Evolutionary conservation across 1,140 invertebrate species (phyloP).

Genomic region (Drosophila pruinosa): DNA sequence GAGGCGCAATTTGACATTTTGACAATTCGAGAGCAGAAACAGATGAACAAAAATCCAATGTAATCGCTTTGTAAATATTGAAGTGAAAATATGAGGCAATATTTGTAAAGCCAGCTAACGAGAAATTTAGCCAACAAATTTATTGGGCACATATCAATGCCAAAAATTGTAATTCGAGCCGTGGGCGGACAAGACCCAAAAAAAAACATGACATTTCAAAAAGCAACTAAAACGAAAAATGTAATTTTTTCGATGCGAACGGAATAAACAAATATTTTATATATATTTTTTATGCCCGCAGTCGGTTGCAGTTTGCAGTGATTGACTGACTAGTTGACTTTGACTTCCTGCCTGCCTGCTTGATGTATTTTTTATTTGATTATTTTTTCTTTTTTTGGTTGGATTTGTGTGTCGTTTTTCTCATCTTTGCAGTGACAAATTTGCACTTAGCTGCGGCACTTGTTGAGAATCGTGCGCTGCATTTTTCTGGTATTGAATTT

Average conservation of each 20-base stretch:
- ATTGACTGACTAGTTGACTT: conserved; percentile 42
- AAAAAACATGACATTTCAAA: conserved; percentile 15
- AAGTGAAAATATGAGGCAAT: conserved; percentile 14
- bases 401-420: no score
- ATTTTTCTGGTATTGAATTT: conserved; percentile 72
- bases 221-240: neutral
- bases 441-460: conserved; percentile 66
- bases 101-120: conserved; percentile 7
- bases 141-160: conserved; percentile 23
- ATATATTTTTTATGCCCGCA: neutral
- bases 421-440: conserved; percentile 55
- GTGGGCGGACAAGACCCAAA: neutral
- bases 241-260: conserved; percentile 13
- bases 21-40: conserved; percentile 15
- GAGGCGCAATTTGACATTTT: conserved; percentile 39
- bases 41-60: conserved; percentile 2
- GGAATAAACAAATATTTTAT: conserved; percentile 10
- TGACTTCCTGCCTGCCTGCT: conserved; percentile 49
- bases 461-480: conserved; percentile 72
- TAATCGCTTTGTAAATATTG: conserved; percentile 14
- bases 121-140: conserved; percentile 23
- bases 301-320: conserved; percentile 27
- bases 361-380: conserved; percentile 4
- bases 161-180: conserved; percentile 22
- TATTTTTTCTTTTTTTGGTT: neutral